Evolutionary conservation across 1,140 invertebrate genomes (phyloP), one percentile per base, ranked within the genome.

Genomic region (Trialeurodes vaporariorum): DNA sequence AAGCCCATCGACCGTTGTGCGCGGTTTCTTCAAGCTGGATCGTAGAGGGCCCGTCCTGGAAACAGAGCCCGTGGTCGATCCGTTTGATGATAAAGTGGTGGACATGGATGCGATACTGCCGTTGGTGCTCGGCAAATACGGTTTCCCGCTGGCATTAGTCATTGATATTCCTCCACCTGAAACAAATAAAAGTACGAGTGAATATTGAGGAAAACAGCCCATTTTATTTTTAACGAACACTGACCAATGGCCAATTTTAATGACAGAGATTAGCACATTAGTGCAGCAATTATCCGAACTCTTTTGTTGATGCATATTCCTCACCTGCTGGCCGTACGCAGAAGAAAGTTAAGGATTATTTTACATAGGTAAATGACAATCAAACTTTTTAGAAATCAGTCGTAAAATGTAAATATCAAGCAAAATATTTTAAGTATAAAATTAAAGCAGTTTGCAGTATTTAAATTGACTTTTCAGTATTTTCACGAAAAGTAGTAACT

Each of bases 1-100:
- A 23, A 91, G 77, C 26, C 82, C 84, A 66, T 81, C 68, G 69
- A 77, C 69, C 63, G 79, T 73, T 23, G 87, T 80, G 69, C 87
- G 82, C 0, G 90, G 88, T 72, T 92, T 92, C 76, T 93, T 93
- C 27, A 92, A 78, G 27, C 89, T 91, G 25, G 90, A 92, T 2
- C 91, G 79, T 5, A 92, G 80, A 0, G 91, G 91, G 1, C 88
- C 89, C 5, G 17, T 49, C n/a, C 86, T 78, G 1, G 83, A 83
- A 13, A 81, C 72, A 24, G 80, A 82, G 1, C 82, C 84, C 17
- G 79, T 73, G 0, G 83, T 82, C 12, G 83, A 84, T 0, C 83
- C 83, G 70, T 83, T 80, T 81, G 83, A 12, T 80, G 81, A 88
- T 34, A 85, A 81, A 69, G 81, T 87, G 27, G 89, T 91, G 5